Percentiles rank a stretch among this genome's conserved stretches.
These are phyloP conservation scores for Acronicta aceris DNA, from an alignment of 2,888 invertebrate species.

Conservation along the genomic window DNA sequence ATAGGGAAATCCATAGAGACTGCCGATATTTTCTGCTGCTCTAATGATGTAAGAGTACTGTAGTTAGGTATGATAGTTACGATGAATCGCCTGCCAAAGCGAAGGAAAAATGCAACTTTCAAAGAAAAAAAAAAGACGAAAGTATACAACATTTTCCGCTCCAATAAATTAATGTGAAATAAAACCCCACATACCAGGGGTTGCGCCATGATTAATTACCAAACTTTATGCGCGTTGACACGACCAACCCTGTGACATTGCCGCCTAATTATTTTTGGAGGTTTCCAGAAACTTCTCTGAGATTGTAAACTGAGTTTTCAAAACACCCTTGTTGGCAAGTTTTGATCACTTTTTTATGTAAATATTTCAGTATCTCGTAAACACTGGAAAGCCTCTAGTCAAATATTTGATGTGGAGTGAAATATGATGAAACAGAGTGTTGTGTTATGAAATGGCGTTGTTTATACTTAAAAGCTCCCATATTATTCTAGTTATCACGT, in stretches of 20 bases:
- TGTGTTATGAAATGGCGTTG: constrained; percentile 3
- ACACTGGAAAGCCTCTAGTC: constrained; percentile 35
- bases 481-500: not conserved
- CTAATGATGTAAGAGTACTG: too few species aligned
- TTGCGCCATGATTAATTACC: constrained; percentile 62
- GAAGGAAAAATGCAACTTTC: too few species aligned
- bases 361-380: constrained; percentile 47
- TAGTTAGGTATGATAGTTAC: too few species aligned
- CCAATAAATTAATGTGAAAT: constrained; percentile 60
- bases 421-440: constrained; percentile 31
- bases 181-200: constrained; percentile 50
- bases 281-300: constrained; percentile 48
- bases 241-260: constrained; percentile 44
- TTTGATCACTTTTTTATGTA: constrained; percentile 53
- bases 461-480: too few species aligned
- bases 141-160: too few species aligned
- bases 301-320: constrained; percentile 46
- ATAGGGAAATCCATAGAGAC: too few species aligned
- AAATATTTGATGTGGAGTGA: constrained; percentile 44
- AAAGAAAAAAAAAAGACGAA: constrained; percentile 33
- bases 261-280: constrained; percentile 56
- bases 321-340: constrained; percentile 43
- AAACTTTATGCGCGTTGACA: constrained; percentile 62
- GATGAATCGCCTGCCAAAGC: too few species aligned
- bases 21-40: too few species aligned